Evolutionary conservation across 2,113 vertebrate genomes (phyloP).

Genomic region (Podiceps cristatus): DNA sequence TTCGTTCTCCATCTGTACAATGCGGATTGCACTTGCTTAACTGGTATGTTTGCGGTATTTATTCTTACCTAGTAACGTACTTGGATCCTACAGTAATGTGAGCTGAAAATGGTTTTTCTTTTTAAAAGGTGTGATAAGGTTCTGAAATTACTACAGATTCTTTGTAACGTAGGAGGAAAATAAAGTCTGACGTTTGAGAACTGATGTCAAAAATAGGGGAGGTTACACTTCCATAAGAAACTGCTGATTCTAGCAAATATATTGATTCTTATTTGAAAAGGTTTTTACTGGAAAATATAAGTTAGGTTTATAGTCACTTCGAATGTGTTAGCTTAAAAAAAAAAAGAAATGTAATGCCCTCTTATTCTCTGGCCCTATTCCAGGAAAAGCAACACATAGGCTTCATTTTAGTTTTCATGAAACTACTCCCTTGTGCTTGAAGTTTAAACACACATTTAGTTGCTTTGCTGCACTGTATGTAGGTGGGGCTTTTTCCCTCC

Average conservation of each 20-base stretch:
- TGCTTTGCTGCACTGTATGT: background rate
- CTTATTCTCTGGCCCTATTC: background rate
- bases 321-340: background rate
- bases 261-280: background rate
- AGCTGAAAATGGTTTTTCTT: background rate
- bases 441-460: background rate
- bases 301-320: background rate
- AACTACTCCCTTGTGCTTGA: background rate
- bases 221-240: background rate
- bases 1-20: fast-evolving
- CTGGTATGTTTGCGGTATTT: background rate
- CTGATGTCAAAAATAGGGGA: background rate
- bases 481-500: background rate
- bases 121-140: background rate
- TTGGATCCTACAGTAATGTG: background rate
- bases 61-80: background rate
- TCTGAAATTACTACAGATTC: background rate
- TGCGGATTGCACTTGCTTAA: background rate
- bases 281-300: background rate
- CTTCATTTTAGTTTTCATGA: background rate
- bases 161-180: background rate
- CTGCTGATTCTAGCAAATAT: background rate
- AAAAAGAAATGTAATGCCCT: background rate
- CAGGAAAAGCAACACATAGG: background rate
- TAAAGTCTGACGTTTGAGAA: background rate